A percentile compares a stretch with the other conserved stretches of the same genome.
Evolutionary conservation across 2,797 vertebrate species (phyloP).

Genomic region (Paedocypris micromegethes): DNA sequence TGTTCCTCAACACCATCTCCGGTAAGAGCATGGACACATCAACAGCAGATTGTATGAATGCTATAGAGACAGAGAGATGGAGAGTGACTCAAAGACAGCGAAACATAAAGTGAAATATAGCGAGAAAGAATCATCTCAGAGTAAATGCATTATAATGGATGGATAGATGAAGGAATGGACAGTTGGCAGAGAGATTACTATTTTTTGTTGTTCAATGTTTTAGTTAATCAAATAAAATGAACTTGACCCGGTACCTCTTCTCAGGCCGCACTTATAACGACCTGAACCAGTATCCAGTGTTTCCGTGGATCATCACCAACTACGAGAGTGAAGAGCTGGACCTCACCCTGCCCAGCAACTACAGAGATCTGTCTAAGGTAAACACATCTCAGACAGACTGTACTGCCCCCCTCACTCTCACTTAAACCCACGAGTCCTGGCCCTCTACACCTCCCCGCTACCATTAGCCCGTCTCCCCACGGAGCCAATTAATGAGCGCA

Average conservation of each 20-base stretch:
- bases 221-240: not conserved
- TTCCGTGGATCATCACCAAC: slow-evolving; percentile 98
- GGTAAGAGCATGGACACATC: slow-evolving; percentile 17
- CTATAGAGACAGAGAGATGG: too few relatives aligned
- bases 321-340: slow-evolving; percentile 93
- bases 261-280: slow-evolving; percentile 91
- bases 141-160: too few relatives aligned
- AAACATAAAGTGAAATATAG: too few relatives aligned
- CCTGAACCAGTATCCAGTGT: slow-evolving; percentile 96
- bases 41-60: not conserved
- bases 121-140: too few relatives aligned
- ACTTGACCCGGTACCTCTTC: not conserved
- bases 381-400: not conserved
- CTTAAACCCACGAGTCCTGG: slow-evolving; percentile 13
- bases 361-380: slow-evolving; percentile 98
- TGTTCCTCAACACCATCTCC: slow-evolving; percentile 50
- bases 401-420: slow-evolving; percentile 8
- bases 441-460: slow-evolving; percentile 19
- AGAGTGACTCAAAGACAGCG: too few relatives aligned
- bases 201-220: too few relatives aligned
- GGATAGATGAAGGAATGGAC: too few relatives aligned
- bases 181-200: too few relatives aligned
- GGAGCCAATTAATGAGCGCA: slow-evolving; percentile 51
- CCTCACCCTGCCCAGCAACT: slow-evolving; percentile 97
- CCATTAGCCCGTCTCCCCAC: slow-evolving; percentile 42